Conservation (phyloP, 1,140 invertebrate genomes). For the Pseudomyrmex dendroicus region DNA sequence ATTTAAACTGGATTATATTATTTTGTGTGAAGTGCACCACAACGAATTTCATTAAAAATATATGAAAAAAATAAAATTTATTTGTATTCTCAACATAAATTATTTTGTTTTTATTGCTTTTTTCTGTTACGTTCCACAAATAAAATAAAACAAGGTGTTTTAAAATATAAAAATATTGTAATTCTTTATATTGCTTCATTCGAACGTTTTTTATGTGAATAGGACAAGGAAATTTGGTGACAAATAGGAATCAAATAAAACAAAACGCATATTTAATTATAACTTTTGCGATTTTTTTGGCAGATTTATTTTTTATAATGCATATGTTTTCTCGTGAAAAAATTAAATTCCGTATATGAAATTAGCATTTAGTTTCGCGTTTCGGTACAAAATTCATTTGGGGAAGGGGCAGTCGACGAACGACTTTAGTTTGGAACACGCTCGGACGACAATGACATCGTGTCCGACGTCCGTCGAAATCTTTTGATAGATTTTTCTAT, state of each 20-base stretch:
- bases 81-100: not conserved
- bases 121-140: not conserved
- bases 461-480: slow-evolving; percentile 47
- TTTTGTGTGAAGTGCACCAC: slow-evolving; percentile 22
- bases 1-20: not conserved
- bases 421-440: slow-evolving; percentile 53
- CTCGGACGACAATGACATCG: slow-evolving; percentile 33
- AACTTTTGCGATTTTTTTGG: slow-evolving; percentile 75
- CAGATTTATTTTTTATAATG: slow-evolving; percentile 78
- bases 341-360: slow-evolving; percentile 78
- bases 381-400: slow-evolving; percentile 80
- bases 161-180: too few species aligned
- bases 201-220: not conserved
- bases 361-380: slow-evolving; percentile 77
- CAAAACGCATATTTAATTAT: slow-evolving; percentile 36
- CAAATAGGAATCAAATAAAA: not conserved
- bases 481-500: slow-evolving; percentile 61
- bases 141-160: too few species aligned
- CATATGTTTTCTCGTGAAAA: slow-evolving; percentile 77
- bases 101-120: not conserved
- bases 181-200: too few species aligned
- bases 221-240: not conserved
- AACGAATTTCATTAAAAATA: slow-evolving; percentile 4
- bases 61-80: slow-evolving; percentile 14
- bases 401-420: slow-evolving; percentile 64